A percentile compares a stretch with the other conserved stretches of the same genome.
These are phyloP conservation scores for Mythimna impura DNA, from an alignment of 2,888 invertebrate genomes.

Conservation along the genomic window DNA sequence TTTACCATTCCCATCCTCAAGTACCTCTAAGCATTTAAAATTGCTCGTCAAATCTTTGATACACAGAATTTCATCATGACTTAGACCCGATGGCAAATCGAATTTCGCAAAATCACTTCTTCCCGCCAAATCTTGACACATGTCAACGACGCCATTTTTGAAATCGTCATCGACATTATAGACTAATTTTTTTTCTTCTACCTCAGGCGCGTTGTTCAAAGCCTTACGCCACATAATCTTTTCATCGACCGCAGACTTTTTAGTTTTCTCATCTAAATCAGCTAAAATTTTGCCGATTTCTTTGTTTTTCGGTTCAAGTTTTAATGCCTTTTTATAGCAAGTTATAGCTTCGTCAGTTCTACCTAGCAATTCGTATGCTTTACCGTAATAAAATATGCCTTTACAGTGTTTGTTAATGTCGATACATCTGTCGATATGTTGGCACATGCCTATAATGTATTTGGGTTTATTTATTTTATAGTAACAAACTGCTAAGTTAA, in stretches of 20 bases:
- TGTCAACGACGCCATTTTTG: conserved; percentile 75
- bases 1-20: conserved; percentile 75
- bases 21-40: conserved; percentile 73
- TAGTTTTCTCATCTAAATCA: conserved; percentile 73
- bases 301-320: conserved; percentile 83
- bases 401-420: conserved; percentile 82
- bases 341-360: conserved; percentile 76
- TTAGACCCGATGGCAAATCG: conserved; percentile 78
- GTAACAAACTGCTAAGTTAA: conserved; percentile 84
- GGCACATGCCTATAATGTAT: conserved; percentile 80
- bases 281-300: conserved; percentile 81
- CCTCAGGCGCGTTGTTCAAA: conserved; percentile 70
- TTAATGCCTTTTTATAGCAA: conserved; percentile 83
- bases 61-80: conserved; percentile 76
- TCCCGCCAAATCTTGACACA: conserved; percentile 81
- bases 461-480: conserved; percentile 81
- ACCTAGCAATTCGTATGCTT: conserved; percentile 77
- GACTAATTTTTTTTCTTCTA: conserved; percentile 66
- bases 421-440: conserved; percentile 76
- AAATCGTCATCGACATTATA: conserved; percentile 82
- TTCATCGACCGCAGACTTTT: conserved; percentile 71
- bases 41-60: conserved; percentile 74
- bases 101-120: conserved; percentile 77
- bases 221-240: conserved; percentile 82
- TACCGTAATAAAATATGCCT: conserved; percentile 81